Base-by-base conservation (phyloP, 1,140 invertebrate genomes). In the Bathynomus jamesi region DNA sequence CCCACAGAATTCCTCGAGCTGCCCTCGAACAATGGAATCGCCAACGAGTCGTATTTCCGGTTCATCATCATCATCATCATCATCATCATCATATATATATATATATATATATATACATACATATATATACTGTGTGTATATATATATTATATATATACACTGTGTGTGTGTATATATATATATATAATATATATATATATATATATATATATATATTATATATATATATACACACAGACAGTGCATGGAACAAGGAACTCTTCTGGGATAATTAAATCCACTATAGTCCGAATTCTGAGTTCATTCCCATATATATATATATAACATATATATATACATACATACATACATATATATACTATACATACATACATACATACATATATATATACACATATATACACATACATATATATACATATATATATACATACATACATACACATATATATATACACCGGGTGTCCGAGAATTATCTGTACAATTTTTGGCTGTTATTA, bases 331-430 rank as follows among this genome's bases (percentile, higher is more conserved):
- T 40, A 40, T 40, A 40, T 40, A 40, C 17, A 70, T 70, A 70
- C 2, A 40, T 17, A 81, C 82, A 70, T 21, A 29, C 0, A 17
- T 40, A 40, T 40, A 40, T 40, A 40, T 40, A 40, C 17, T 40
- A 40, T 40, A 40, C 17, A 40, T 40, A 40, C 17, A 40, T 40
- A 40, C 17, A 40, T 40, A 40, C 17, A 40, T 40, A 40, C 17
- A 40, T 40, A 40, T 40, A 40, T 40, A 40, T 40, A 40, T 40
- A 40, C 17, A 40, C 17, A 40, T 40, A 40, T 40, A 40, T 40
- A 40, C 17, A 40, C 17, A 40, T 40, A 40, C 17, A 40, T 40
- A 40, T 40, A 40, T 40, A 40, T 40, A 40, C 17, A 40, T 40
- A 40, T 40, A 40, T 40, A 40, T 40, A 40, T 40, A 40, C 17